phyloP scores from a whole-genome alignment of 1,140 invertebrate species.

The Hypothenemus hampei region DNA sequence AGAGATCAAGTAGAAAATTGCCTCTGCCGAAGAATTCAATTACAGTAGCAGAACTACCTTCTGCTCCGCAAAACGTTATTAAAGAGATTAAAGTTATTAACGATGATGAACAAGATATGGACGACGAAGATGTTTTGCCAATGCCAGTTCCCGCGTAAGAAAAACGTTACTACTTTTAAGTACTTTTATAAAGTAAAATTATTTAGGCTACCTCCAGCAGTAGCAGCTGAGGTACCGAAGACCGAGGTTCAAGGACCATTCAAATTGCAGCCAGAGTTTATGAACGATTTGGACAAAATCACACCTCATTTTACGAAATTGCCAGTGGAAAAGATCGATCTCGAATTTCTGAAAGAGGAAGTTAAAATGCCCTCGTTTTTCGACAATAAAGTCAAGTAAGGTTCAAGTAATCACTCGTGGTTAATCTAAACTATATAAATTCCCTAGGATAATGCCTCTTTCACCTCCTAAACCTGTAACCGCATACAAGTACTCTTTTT shows the following conservation, averaged over 20 bases:
- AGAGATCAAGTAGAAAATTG: conserved; percentile 65
- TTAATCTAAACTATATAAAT: too few species aligned
- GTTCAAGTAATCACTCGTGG: too few species aligned
- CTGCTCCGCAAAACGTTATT: conserved; percentile 6
- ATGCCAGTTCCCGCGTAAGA: conserved; percentile 32
- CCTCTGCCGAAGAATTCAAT: conserved; percentile 20
- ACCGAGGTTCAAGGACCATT: conserved; percentile 59
- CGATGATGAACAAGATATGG: conserved; percentile 28
- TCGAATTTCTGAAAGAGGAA: conserved; percentile 38
- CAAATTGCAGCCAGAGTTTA: conserved; percentile 62
- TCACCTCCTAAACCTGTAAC: conserved; percentile 26
- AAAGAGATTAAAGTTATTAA: conserved; percentile 5
- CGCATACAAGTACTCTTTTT: conserved; percentile 7
- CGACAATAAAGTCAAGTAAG: conserved; percentile 37
- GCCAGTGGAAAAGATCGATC: conserved; percentile 35
- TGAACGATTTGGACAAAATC: conserved; percentile 55
- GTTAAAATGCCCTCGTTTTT: conserved; percentile 33
- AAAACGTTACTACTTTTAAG: not conserved
- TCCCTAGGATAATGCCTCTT: conserved; percentile 26
- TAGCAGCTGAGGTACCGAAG: conserved; percentile 40
- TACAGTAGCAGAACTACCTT: conserved; percentile 3
- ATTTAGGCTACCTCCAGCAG: conserved; percentile 33
- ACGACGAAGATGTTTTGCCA: conserved; percentile 33
- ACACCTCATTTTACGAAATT: conserved; percentile 28
- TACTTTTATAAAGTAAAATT: too few species aligned